Evolutionary conservation across 2,113 vertebrate genomes (phyloP).

Genomic region (Amblyopsis rosae): DNA sequence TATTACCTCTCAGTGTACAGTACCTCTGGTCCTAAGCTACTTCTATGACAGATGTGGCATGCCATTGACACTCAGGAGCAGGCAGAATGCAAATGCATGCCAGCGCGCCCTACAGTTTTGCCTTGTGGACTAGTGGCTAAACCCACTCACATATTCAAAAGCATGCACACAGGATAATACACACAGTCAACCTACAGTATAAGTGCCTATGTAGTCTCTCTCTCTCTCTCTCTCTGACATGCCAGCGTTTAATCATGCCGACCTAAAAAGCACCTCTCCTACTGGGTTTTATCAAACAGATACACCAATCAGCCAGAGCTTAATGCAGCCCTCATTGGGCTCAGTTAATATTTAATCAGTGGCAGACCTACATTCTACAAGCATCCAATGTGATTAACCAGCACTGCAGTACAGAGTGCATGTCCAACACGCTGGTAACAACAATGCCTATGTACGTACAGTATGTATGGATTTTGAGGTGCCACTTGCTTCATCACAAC

Average conservation of each 20-base stretch:
- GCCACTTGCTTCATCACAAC: background rate
- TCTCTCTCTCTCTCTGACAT: background rate
- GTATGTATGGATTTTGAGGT: background rate
- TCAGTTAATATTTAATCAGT: conserved; percentile 74
- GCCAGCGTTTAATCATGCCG: conserved; percentile 5
- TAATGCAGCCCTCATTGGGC: conserved; percentile 58
- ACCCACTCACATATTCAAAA: conserved; percentile 23
- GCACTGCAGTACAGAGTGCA: conserved; percentile 22
- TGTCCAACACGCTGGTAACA: conserved; percentile 20
- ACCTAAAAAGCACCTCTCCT: conserved; percentile 47
- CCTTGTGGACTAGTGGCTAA: conserved; percentile 14
- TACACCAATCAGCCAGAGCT: conserved; percentile 66
- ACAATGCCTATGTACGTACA: conserved; percentile 17
- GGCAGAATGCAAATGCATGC: conserved; percentile 7
- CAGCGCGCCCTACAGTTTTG: background rate
- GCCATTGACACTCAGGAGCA: conserved; percentile 4
- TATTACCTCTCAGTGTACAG: conserved; percentile 25
- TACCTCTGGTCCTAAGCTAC: conserved; percentile 24
- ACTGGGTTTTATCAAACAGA: conserved; percentile 64
- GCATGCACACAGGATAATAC: conserved; percentile 14
- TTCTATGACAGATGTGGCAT: conserved; percentile 28
- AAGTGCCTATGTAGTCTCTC: background rate
- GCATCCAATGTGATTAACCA: conserved; percentile 61
- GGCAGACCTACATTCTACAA: conserved; percentile 71
- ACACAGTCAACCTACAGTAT: background rate